Evolutionary conservation across 1,140 invertebrate genomes (phyloP), one percentile per base, ranked within the genome.

Genomic region (Drosophila setifemur): DNA sequence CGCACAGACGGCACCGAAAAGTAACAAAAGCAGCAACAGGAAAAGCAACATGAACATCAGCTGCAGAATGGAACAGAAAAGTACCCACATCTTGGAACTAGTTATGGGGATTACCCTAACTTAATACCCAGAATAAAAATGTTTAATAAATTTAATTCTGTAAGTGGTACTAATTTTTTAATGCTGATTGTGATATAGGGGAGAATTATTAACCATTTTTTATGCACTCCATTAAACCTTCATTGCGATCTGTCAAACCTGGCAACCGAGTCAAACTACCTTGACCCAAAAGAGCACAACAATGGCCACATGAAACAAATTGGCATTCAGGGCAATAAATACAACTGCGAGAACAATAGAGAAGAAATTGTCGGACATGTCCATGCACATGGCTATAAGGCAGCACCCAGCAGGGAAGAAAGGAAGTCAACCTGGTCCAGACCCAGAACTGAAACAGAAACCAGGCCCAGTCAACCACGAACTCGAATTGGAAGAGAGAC

Each of bases 271-370:
- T 49, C 58, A 2, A 35, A 7, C n/a, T 66, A 40, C 61, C 61
- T 66, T 66, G 58, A 66, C 43, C 61, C 25, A 49, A 19, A 44
- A 58, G 44, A 18, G 44, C 25, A 71, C 48, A 78, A 85, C 81
- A 85, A 79, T 67, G 58, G 70, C 58, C 50, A 75, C 55, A 86
- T 68, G 83, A 85, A 85, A 86, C 81, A 85, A 85, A 85, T 85
- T 85, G 79, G 66, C 71, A 85, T 64, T 52, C 58, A 42, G 23
- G 66, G 79, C 79, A 85, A 85, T 85, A 85, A 85, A 85, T 86
- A 85, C 79, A 53, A 66, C 69, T 55, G 61, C 72, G 77, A 73
- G 60, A 85, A 73, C 81, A 70, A 85, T 74, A 74, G 70, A 79
- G 55, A 74, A 86, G 66, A 79, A 85, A 76, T 52, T 45, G 19